Evolutionary conservation across 2,797 vertebrate species (phyloP).

Genomic region (Chaetophractus vellerosus): DNA sequence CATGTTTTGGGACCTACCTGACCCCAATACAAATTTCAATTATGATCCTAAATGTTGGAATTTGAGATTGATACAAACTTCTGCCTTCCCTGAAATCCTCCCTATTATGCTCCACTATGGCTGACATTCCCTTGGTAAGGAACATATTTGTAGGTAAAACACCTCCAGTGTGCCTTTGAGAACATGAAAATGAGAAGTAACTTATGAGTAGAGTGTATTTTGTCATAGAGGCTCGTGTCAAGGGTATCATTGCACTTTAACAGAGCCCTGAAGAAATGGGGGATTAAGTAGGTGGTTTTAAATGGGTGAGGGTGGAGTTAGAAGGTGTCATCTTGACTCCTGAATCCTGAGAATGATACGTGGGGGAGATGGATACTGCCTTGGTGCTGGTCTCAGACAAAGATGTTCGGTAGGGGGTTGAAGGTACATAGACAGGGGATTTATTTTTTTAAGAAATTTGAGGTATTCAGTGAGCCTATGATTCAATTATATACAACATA

Average conservation of each 20-base stretch:
- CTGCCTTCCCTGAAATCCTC: neutral
- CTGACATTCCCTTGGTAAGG: neutral
- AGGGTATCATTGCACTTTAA: neutral
- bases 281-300: neutral
- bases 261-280: neutral
- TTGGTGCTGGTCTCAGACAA: neutral
- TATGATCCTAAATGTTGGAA: neutral
- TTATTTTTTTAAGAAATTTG: slow-evolving; percentile 33
- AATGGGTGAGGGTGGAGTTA: neutral
- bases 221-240: neutral
- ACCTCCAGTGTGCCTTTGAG: neutral
- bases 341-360: neutral
- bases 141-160: neutral
- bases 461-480: neutral
- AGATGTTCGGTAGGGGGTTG: neutral
- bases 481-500: neutral
- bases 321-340: neutral
- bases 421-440: neutral
- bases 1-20: neutral
- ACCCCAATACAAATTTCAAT: neutral
- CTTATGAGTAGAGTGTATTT: neutral
- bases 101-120: neutral
- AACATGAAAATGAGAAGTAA: neutral
- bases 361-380: neutral
- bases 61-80: neutral